phyloP scores from a whole-genome alignment of 2,888 invertebrate species.

The Lucinisca nassula region DNA sequence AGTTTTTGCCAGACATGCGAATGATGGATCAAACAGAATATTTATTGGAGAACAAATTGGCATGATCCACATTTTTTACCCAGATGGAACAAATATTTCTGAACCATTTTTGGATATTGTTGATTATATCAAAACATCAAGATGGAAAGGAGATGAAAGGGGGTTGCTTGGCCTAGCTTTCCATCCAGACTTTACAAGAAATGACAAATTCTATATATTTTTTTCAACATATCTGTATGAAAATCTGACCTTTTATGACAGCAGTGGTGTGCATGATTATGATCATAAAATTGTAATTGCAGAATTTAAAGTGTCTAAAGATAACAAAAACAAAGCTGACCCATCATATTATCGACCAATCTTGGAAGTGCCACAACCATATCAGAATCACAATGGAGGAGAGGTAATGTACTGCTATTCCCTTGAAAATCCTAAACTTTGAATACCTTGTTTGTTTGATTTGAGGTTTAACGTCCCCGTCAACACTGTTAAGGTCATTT shows the following conservation, averaged over 20 bases:
- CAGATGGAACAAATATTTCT: conserved; percentile 67
- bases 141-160: conserved; percentile 77
- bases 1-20: conserved; percentile 78
- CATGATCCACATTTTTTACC: conserved; percentile 77
- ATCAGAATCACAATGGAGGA: conserved; percentile 86
- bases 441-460: too few species aligned
- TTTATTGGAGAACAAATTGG: conserved; percentile 85
- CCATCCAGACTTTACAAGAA: conserved; percentile 82
- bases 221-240: conserved; percentile 72
- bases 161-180: conserved; percentile 84
- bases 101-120: conserved; percentile 80
- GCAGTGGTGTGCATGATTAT: background rate
- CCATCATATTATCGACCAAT: conserved; percentile 75
- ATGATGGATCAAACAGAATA: conserved; percentile 82
- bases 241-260: background rate
- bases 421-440: too few species aligned
- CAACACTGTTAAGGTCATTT: too few species aligned
- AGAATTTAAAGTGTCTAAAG: conserved; percentile 71
- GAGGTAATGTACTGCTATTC: too few species aligned
- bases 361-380: conserved; percentile 83
- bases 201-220: conserved; percentile 83
- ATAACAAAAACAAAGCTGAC: conserved; percentile 77
- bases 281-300: conserved; percentile 75
- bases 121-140: conserved; percentile 67
- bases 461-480: too few species aligned